These are phyloP conservation scores for Drosophila serrata DNA, from an alignment of 1,140 invertebrate genomes.

Conservation along the genomic window DNA sequence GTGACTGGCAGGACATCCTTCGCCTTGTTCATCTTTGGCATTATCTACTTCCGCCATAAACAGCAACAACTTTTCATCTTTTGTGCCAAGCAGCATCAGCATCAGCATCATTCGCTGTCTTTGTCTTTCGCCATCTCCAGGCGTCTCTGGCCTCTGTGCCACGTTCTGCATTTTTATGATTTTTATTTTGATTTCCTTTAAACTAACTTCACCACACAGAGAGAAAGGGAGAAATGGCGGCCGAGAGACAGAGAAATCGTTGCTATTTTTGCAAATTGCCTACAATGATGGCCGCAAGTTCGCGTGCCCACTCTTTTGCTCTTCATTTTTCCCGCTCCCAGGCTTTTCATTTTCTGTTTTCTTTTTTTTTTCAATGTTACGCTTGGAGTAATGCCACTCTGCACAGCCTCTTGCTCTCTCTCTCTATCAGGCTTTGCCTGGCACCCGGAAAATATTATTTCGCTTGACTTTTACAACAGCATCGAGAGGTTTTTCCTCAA, in stretches of 20 bases:
- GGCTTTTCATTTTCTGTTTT: not conserved
- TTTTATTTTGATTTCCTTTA: slow-evolving; percentile 84
- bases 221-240: not conserved
- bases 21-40: slow-evolving; percentile 81
- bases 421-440: slow-evolving; percentile 47
- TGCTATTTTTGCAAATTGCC: slow-evolving; percentile 83
- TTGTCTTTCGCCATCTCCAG: slow-evolving; percentile 49
- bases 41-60: slow-evolving; percentile 83
- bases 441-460: slow-evolving; percentile 83
- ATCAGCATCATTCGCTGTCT: slow-evolving; percentile 47
- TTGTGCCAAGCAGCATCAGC: slow-evolving; percentile 66
- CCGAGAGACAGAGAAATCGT: slow-evolving; percentile 58
- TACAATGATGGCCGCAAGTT: slow-evolving; percentile 82
- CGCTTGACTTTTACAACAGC: slow-evolving; percentile 81
- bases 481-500: slow-evolving; percentile 35
- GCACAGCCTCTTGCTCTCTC: slow-evolving; percentile 49
- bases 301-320: slow-evolving; percentile 37
- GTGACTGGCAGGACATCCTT: slow-evolving; percentile 50
- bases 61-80: slow-evolving; percentile 83
- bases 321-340: slow-evolving; percentile 4
- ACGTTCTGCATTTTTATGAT: slow-evolving; percentile 82
- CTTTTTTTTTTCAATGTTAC: slow-evolving; percentile 59
- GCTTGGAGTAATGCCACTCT: slow-evolving; percentile 56
- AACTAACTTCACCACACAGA: slow-evolving; percentile 65
- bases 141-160: slow-evolving; percentile 37